Conservation (phyloP, 2,797 vertebrate species). For the Nyctalus aviator region DNA sequence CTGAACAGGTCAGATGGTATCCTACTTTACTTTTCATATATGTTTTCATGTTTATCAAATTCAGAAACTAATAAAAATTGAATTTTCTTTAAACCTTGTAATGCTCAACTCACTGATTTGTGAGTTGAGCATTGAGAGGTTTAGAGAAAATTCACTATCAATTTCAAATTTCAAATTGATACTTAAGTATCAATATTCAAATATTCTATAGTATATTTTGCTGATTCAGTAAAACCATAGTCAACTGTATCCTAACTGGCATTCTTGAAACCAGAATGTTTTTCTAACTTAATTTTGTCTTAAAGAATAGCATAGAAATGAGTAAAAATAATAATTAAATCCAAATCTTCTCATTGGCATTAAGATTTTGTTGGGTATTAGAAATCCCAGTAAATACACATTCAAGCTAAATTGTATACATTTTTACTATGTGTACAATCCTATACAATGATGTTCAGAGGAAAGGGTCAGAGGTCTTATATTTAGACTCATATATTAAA, state of each 20-base stretch:
- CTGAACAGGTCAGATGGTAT: neutral
- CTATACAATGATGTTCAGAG: conserved; percentile 9
- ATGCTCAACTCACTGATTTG: neutral
- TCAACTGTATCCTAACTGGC: conserved; percentile 13
- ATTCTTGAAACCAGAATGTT: conserved; percentile 42
- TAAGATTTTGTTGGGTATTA: conserved; percentile 27
- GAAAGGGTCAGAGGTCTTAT: neutral
- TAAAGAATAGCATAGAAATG: neutral
- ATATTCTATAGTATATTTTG: neutral
- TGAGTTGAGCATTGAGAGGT: no score
- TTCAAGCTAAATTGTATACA: neutral
- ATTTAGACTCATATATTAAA: neutral
- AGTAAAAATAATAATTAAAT: neutral
- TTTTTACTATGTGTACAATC: neutral
- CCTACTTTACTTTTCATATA: conserved; percentile 26
- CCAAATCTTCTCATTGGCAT: neutral
- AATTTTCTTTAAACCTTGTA: conserved; percentile 37
- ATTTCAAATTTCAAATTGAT: neutral
- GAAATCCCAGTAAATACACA: conserved; percentile 13
- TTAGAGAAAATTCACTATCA: no score
- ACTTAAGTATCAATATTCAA: conserved; percentile 18
- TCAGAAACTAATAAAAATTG: conserved; percentile 9
- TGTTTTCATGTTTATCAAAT: neutral
- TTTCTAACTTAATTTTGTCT: conserved; percentile 36
- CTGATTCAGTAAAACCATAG: conserved; percentile 28